Evolutionary conservation across 2,888 invertebrate species (phyloP), one percentile per base, ranked within the genome.

Genomic region (Drosophila aldrichi): DNA sequence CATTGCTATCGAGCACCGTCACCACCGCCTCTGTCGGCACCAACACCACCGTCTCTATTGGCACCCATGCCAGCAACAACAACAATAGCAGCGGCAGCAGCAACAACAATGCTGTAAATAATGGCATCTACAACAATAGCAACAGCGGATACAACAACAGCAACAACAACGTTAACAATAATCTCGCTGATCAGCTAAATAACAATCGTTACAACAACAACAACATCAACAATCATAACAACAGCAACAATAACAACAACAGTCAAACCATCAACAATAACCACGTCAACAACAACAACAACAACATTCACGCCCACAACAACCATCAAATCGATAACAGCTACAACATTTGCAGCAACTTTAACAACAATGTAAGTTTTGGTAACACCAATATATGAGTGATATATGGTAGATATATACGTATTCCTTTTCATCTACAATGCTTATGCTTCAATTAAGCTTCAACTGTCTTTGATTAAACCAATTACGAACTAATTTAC

Each of bases 1-100:
- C 82, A 7, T 62, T 59, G 8, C 43, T 85, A 0, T 70, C 88
- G 16, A 70, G 48, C 57, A 44, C 14, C 51, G 43, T 22, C 25
- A 46, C 10, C 14, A 29, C 20, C 20, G 9, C 34, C 34, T 3
- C 29, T 10, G n/a, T n/a, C 12, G 48, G 18, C 29, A 29, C n/a
- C 34, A 32, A n/a, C 3, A 4, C 25, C 25, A 20, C 1, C 36
- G 18, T 3, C n/a, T 9, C n/a, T 29, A 8, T 1, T 1, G 16
- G 46, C 16, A 46, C 3, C 10, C 18, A 18, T 18, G 18, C 3
- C 41, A 10, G 2, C 29, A 48, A 8, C n/a, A n/a, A n/a, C 29
- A 48, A 20, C 16, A 20, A 0, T 32, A 16, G 46, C 20, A 16
- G 2, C 41, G 10, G 3, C 14, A 7, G 16, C 12, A 51, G 34